phyloP scores from a whole-genome alignment of 2,888 invertebrate genomes.

The Drosophila rellima region DNA sequence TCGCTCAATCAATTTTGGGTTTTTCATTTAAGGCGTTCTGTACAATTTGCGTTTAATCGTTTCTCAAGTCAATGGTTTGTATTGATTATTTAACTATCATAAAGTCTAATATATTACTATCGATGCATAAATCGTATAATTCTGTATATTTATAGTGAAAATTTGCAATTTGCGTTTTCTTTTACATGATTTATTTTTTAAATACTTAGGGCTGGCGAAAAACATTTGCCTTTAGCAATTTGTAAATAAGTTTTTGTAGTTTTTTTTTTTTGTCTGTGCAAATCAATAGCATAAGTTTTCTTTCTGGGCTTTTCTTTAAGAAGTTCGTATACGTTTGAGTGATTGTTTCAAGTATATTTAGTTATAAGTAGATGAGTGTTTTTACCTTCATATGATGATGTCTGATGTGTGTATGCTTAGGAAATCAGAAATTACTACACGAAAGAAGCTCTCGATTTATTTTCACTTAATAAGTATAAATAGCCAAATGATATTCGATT shows the following conservation, averaged over 20 bases:
- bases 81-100: conserved; percentile 78
- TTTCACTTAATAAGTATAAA: conserved; percentile 25
- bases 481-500: conserved; percentile 32
- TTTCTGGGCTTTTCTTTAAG: conserved; percentile 65
- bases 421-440: conserved; percentile 45
- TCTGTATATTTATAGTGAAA: conserved; percentile 71
- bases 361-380: conserved; percentile 51
- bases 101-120: conserved; percentile 73
- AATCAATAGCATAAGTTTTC: conserved; percentile 67
- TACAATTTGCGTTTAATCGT: conserved; percentile 79
- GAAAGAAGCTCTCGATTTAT: conserved; percentile 63
- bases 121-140: conserved; percentile 77
- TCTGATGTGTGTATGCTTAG: conserved; percentile 40
- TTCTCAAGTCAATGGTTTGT: conserved; percentile 73
- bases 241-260: conserved; percentile 69
- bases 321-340: conserved; percentile 84
- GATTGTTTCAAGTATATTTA: conserved; percentile 77
- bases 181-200: conserved; percentile 39
- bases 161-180: conserved; percentile 54
- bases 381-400: conserved; percentile 6
- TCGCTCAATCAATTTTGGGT: conserved; percentile 63
- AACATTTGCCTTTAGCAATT: conserved; percentile 57
- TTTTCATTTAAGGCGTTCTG: conserved; percentile 80
- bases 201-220: conserved; percentile 49
- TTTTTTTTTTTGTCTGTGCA: conserved; percentile 49